Conservation (phyloP, 2,888 invertebrate genomes). For the Hermaeophaga mercurialis region DNA sequence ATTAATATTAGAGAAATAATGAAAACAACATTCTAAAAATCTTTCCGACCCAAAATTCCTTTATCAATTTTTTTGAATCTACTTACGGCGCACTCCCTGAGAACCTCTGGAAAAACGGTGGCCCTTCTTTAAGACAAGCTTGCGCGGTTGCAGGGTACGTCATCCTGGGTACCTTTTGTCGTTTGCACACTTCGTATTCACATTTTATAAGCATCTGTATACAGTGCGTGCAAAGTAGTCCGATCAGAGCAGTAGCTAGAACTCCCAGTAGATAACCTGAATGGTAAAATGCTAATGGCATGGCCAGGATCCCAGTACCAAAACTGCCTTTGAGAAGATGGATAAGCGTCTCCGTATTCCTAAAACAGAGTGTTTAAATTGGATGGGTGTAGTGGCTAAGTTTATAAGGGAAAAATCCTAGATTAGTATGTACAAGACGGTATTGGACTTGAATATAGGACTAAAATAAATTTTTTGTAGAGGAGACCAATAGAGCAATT, state of each 20-base stretch:
- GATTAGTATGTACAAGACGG: too few species aligned
- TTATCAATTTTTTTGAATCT: too few species aligned
- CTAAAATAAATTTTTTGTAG: too few species aligned
- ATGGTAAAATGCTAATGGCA: conserved; percentile 85
- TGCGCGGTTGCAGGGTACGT: conserved; percentile 84
- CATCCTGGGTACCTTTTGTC: conserved; percentile 62
- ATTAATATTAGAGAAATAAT: too few species aligned
- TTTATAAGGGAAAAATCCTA: too few species aligned
- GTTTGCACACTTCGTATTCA: conserved; percentile 67
- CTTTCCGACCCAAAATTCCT: too few species aligned
- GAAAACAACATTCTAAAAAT: too few species aligned
- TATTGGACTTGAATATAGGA: too few species aligned
- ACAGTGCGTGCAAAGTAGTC: conserved; percentile 90
- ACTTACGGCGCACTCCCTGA: conserved; percentile 72
- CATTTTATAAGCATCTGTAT: conserved; percentile 84
- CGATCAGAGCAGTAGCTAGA: conserved; percentile 81
- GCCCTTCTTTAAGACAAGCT: conserved; percentile 78
- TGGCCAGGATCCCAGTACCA: conserved; percentile 90
- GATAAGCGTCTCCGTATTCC: conserved; percentile 79
- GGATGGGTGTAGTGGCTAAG: too few species aligned
- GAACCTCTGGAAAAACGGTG: conserved; percentile 66
- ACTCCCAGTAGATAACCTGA: conserved; percentile 82
- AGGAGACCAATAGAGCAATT: too few species aligned
- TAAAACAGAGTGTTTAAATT: too few species aligned
- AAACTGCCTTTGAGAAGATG: conserved; percentile 88